A percentile compares a stretch with the other conserved stretches of the same genome.
Evolutionary conservation across 2,797 vertebrate species (phyloP).

Genomic region (Helarctos malayanus): DNA sequence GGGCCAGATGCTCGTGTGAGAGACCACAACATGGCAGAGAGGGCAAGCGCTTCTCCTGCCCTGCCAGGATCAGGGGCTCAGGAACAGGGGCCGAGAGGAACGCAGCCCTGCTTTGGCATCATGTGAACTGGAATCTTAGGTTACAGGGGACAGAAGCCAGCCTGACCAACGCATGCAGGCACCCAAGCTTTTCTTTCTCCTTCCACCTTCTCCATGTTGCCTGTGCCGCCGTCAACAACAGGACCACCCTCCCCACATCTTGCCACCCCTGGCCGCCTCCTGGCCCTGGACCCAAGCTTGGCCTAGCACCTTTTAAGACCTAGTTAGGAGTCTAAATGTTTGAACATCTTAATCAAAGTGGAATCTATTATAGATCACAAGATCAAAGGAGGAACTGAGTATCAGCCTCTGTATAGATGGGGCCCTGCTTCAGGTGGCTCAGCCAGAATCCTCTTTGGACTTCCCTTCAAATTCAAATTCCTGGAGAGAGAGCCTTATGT

Average conservation of each 20-base stretch:
- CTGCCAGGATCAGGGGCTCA: background rate
- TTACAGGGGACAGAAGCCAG: background rate
- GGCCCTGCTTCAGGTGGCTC: background rate
- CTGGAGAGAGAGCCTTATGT: background rate
- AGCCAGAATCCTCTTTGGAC: background rate
- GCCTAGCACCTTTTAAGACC: background rate
- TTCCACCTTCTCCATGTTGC: background rate
- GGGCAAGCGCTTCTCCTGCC: background rate
- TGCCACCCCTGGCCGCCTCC: background rate
- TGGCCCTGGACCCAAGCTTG: background rate
- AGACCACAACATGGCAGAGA: background rate
- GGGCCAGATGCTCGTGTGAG: background rate
- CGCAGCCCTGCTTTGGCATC: background rate
- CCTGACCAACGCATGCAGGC: rapidly evolving
- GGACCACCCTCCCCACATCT: background rate
- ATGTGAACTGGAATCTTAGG: background rate
- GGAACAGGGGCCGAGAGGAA: background rate
- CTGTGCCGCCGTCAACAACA: background rate
- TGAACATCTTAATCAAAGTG: background rate
- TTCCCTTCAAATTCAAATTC: background rate
- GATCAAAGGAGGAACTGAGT: background rate
- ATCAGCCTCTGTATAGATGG: background rate
- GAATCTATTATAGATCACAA: background rate
- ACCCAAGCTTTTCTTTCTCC: background rate
- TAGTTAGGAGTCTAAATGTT: background rate